Evolutionary conservation across 1,140 invertebrate genomes (phyloP), one percentile per base, ranked within the genome.

Genomic region (Myzus persicae): DNA sequence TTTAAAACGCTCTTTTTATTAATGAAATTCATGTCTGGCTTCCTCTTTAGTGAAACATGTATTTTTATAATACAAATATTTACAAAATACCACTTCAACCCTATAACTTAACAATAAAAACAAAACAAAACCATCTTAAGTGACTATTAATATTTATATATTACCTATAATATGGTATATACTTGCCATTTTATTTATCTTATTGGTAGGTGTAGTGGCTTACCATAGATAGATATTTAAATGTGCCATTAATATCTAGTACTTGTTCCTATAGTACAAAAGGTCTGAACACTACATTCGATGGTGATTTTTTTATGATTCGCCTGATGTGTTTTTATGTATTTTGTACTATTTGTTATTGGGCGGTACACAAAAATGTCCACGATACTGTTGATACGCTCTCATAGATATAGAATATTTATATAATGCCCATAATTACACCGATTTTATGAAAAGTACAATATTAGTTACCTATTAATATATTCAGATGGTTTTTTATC

Each of bases 391-490:
- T 40, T 5, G 38, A 84, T 42, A 11, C 11, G 40, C n/a, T 40
- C 40, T 40, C 40, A 42, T 42, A 42, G 24, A 84, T 42, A 44
- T 85, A 42, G 1, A 44, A 85, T 44, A 44, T 2, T 0, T 36
- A 82, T 82, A 38, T 38, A 38, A 82, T 82, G 20, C 36, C 7
- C 36, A 82, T 38, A 82, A 82, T 82, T 82, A 38, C 18, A 38
- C 6, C 36, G 3, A 38, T 82, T 82, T 38, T 38, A 82, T 36
- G n/a, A n/a, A 76, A 76, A 76, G 59, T 76, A 76, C 4, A 76
- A 76, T 76, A 76, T 76, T n/a, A n/a, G 59, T 76, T 67, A n/a
- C 4, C n/a, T 76, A 76, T 76, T n/a, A n/a, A 76, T 76, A 76
- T n/a, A 76, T n/a, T 76, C n/a, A 76, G 59, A 76, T n/a, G 9